Base-by-base conservation (phyloP, 1,140 invertebrate species). In the Glossosoma conforme region DNA sequence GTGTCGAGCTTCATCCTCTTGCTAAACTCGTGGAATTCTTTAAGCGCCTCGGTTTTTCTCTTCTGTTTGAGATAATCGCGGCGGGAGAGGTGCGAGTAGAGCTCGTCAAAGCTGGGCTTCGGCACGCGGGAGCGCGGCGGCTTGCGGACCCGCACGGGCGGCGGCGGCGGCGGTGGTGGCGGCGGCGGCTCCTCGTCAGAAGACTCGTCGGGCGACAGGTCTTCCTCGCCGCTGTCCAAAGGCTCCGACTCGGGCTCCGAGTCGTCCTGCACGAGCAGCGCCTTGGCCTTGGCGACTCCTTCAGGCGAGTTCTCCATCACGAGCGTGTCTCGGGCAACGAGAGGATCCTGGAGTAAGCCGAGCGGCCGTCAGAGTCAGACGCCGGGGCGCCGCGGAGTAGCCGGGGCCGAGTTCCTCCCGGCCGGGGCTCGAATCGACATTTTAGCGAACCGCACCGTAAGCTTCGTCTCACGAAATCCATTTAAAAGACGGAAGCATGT, bases 1-100 rank as follows among this genome's bases (percentile, higher is more conserved):
- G 72, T 72, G 61, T 75, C 72, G 59, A 73, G 65, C 62, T 75
- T 75, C 33, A 75, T 62, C 57, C 70, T 73, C 58, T 75, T 75
- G 35, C 71, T 75, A 58, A 75, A 75, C 54, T 74, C 63, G 43
- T 73, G 70, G 57, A 74, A 75, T 47, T 63, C 67, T 62, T 66
- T 72, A 3, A 74, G 68, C 22, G 72, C 71, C 64, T 73, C 69
- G 60, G 68, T 63, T 65, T 74, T 74, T 48, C 70, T 61, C 58
- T 72, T 74, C 41, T 51, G 48, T 11, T 51, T 51, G 13, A 51
- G 18, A 33, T 44, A 51, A 14, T 51, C 41, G 14, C 37, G 36
- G 8, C 36, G 37, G 24, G 41, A 30, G 36, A 40, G 38, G 18
- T 21, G 24, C 18, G 38, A 40, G 32, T 68, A 61, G n/a, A n/a